Base-by-base conservation (phyloP, 2,797 vertebrate species). In the Taeniopygia guttata region DNA sequence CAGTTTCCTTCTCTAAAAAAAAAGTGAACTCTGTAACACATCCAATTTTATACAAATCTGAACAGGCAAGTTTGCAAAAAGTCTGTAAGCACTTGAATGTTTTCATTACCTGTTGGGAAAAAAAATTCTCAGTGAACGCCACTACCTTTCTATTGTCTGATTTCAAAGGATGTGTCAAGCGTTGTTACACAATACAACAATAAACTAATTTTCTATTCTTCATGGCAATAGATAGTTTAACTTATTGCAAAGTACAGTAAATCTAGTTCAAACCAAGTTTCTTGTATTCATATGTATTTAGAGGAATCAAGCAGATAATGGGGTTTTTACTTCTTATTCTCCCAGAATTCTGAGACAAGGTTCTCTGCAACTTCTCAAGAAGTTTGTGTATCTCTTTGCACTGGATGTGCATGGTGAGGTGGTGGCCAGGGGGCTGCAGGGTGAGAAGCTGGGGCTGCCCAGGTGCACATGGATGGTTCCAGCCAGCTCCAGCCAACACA, bases 391-490 rank as follows among this genome's bases (percentile, higher is more conserved):
- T 5, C 32, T 81, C 16, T 55, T 18, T 13, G 17, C 13, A 7
- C 13, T 8, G 48, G 16, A 16, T 19, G n/a, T 13, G 11, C 0
- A 0, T 10, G 40, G 2, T 2, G 2, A n/a, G 30, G 19, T 1
- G 18, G 27, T 18, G 26, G 27, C 7, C 9, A 9, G 1, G 3
- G 18, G 11, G 1, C 46, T 74, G 46, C 2, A 3, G 20, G 10
- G 12, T 0, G 0, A n/a, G 11, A 15, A 10, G 15, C 19, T 2
- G 1, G 23, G 22, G 34, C 34, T 78, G 46, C 22, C 64, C 20
- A 0, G 1, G 18, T 1, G 2, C 5, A 43, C 18, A 10, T 3
- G 21, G 22, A 3, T 2, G 3, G 18, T 16, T 78, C 75, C 72
- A 59, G n/a, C 22, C 0, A 2, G 19, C 17, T 42, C 36, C 32